Evolutionary conservation across 2,888 invertebrate genomes (phyloP), one percentile per base, ranked within the genome.

Genomic region (Enoplolaimus lenunculus): DNA sequence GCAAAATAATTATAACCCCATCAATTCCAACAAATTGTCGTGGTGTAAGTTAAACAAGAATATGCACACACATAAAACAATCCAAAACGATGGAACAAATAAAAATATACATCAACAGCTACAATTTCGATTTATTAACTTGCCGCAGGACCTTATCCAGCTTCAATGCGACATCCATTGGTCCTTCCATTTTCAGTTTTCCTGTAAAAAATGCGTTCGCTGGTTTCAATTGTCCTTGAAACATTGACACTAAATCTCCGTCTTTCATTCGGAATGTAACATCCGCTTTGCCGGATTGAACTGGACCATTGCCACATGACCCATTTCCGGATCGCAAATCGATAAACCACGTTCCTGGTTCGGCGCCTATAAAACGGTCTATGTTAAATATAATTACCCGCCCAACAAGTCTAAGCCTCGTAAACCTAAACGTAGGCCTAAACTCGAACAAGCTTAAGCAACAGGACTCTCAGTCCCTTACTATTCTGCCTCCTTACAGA

Each of bases 131-230:
- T 26, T 68, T 68, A n/a, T 72, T 71, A 72, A 78, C 73, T 69
- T 78, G 75, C 30, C 75, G 75, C 90, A 93, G 90, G 74, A 93
- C 85, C 80, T 90, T 90, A 80, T 95, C 94, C 72, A 97, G 84
- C 80, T 93, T 94, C 87, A 95, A 89, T 0, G 95, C 97, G 80
- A 92, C 90, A 77, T 89, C 90, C 77, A 97, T 84, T 80, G 93
- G 91, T 0, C 97, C 95, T 74, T 85, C 86, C 75, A 97, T 90
- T 84, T 93, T 94, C 76, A 97, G 83, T 82, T 93, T 94, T 69
- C 95, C 95, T 80, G 88, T 88, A 93, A 97, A 93, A 82, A 93
- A 94, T 0, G 97, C 95, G 1, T 88, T 87, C 0, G 93, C 88
- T 1, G 97, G 89, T 79, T 92, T 93, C 75, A 94, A 78, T 83